phyloP scores from a whole-genome alignment of 2,797 vertebrate genomes.

The Pangasius krempfi region DNA sequence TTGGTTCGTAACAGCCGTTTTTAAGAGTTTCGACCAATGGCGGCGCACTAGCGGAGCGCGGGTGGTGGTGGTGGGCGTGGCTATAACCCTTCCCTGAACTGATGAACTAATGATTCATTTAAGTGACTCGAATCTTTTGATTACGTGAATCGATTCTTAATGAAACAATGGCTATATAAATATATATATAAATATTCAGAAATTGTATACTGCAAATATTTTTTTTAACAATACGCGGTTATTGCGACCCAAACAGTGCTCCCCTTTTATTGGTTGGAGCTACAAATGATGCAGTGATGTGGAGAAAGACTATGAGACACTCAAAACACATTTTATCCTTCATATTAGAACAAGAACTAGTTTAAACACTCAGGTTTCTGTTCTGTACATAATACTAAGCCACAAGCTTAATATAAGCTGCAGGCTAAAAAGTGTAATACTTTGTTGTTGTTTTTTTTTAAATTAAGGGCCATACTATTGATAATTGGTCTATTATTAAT shows the following conservation, averaged over 20 bases:
- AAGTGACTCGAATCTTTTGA: neutral
- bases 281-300: too few species aligned
- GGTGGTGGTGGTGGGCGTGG: neutral
- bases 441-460: too few species aligned
- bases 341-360: too few species aligned
- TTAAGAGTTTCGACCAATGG: slow-evolving; percentile 4
- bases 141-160: neutral
- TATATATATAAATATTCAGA: neutral
- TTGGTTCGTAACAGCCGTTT: slow-evolving; percentile 2
- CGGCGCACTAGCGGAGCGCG: neutral
- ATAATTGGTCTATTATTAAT: too few species aligned
- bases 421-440: too few species aligned
- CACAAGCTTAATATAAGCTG: too few species aligned
- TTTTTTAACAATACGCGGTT: neutral
- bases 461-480: too few species aligned
- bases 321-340: too few species aligned
- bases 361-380: too few species aligned
- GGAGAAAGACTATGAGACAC: too few species aligned
- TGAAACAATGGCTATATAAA: neutral
- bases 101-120: neutral
- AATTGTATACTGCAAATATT: neutral
- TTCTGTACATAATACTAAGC: too few species aligned
- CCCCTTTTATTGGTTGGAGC: too few species aligned
- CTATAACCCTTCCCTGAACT: neutral
- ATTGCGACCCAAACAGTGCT: neutral